phyloP scores from a whole-genome alignment of 2,113 vertebrate genomes.

The Sigmodon hispidus region DNA sequence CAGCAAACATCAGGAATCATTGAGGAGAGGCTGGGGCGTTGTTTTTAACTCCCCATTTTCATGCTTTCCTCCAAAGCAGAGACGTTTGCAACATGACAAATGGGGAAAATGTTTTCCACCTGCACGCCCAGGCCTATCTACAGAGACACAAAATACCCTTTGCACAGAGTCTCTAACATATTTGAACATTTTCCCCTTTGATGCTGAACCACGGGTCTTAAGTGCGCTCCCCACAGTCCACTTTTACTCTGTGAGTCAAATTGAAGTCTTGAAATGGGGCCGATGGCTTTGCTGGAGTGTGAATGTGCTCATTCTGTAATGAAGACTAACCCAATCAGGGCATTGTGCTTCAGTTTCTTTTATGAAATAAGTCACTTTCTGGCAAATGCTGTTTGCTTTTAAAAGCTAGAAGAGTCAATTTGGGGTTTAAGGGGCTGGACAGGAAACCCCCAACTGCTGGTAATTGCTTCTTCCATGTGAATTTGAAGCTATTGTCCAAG shows the following conservation, averaged over 20 bases:
- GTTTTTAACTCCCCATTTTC: constrained; percentile 81
- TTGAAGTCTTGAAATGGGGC: constrained; percentile 76
- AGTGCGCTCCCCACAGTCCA: constrained; percentile 71
- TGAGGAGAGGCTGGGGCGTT: constrained; percentile 80
- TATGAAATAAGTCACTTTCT: constrained; percentile 81
- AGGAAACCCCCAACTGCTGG: constrained; percentile 73
- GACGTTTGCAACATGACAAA: constrained; percentile 77
- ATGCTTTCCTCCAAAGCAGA: constrained; percentile 78
- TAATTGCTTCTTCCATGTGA: constrained; percentile 68
- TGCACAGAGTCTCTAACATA: constrained; percentile 67
- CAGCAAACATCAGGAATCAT: constrained; percentile 85
- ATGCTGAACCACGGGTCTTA: constrained; percentile 77
- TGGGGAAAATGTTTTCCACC: constrained; percentile 82
- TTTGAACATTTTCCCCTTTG: constrained; percentile 77
- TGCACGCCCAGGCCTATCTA: constrained; percentile 75
- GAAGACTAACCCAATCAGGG: constrained; percentile 75
- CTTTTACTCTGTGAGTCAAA: constrained; percentile 78
- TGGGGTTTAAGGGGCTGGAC: constrained; percentile 69
- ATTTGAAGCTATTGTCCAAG: constrained; percentile 74
- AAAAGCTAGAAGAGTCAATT: constrained; percentile 74
- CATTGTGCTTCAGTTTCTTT: constrained; percentile 80
- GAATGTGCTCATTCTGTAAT: constrained; percentile 77
- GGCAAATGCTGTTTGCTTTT: constrained; percentile 81
- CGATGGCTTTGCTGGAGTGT: constrained; percentile 69
- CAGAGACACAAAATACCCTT: constrained; percentile 74